phyloP scores from a whole-genome alignment of 92 coral and sea anemone genomes.

The Paramuricea clavata region DNA sequence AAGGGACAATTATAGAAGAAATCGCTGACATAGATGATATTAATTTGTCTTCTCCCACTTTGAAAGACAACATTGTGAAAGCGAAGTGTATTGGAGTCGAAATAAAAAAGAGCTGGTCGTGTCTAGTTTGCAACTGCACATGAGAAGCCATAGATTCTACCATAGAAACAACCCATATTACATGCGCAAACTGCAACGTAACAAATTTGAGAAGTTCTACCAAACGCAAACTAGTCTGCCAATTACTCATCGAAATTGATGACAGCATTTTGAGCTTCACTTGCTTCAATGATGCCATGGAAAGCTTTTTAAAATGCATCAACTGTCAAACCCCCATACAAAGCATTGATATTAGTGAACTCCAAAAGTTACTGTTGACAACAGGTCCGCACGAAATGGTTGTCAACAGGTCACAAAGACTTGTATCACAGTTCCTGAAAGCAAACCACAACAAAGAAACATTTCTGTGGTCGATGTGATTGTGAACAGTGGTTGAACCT shows the following conservation, averaged over 20 bases:
- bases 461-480: background rate
- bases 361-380: slow-evolving; percentile 36
- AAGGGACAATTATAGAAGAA: slow-evolving; percentile 41
- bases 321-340: slow-evolving; percentile 26
- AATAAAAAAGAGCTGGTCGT: slow-evolving; percentile 63
- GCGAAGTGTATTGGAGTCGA: slow-evolving; percentile 74
- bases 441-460: background rate
- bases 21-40: slow-evolving; percentile 39
- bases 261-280: slow-evolving; percentile 42
- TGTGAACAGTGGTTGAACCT: too few relatives aligned
- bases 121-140: slow-evolving; percentile 58
- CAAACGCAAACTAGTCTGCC: slow-evolving; percentile 63
- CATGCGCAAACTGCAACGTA: slow-evolving; percentile 71
- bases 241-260: slow-evolving; percentile 24
- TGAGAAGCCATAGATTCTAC: slow-evolving; percentile 54
- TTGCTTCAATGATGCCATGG: slow-evolving; percentile 45
- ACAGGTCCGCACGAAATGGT: slow-evolving; percentile 20
- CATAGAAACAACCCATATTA: slow-evolving; percentile 49
- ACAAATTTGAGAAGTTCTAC: slow-evolving; percentile 54
- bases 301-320: slow-evolving; percentile 33
- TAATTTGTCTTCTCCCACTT: slow-evolving; percentile 32
- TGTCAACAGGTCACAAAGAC: slow-evolving; percentile 36
- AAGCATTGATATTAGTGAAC: slow-evolving; percentile 32
- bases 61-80: slow-evolving; percentile 46
- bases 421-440: slow-evolving; percentile 43